Evolutionary conservation across 1,140 invertebrate genomes (phyloP).

Genomic region (Vollenhovia emeryi): DNA sequence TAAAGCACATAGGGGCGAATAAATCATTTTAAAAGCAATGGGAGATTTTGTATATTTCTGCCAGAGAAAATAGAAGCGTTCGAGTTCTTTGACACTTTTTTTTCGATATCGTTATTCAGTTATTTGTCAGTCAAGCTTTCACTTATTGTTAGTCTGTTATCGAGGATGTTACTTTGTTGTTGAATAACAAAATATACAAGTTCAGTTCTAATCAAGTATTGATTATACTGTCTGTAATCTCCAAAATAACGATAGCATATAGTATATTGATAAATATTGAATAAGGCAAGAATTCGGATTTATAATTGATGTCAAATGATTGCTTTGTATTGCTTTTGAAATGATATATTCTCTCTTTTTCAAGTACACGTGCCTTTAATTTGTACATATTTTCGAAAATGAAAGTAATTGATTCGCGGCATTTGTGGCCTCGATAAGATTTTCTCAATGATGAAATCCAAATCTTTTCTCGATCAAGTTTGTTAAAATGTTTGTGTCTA

Average conservation of each 20-base stretch:
- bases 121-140: neutral
- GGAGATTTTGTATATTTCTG: neutral
- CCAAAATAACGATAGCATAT: neutral
- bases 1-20: conserved; percentile 4
- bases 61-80: neutral
- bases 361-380: conserved; percentile 36
- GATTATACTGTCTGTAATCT: neutral
- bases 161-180: neutral
- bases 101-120: neutral
- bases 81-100: neutral
- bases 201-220: neutral
- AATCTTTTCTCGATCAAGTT: neutral
- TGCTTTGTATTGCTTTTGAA: conserved; percentile 32
- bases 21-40: conserved; percentile 48
- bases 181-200: neutral
- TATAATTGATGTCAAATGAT: neutral
- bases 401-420: no score
- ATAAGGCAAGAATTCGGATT: neutral
- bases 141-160: conserved; percentile 5
- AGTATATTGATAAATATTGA: conserved; percentile 1
- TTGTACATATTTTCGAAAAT: conserved; percentile 52
- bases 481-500: neutral
- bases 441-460: neutral
- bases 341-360: conserved; percentile 52
- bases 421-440: neutral